A percentile compares a stretch with the other conserved stretches of the same genome.
Evolutionary conservation across 2,113 vertebrate genomes (phyloP).

Genomic region (Cololabis saira): DNA sequence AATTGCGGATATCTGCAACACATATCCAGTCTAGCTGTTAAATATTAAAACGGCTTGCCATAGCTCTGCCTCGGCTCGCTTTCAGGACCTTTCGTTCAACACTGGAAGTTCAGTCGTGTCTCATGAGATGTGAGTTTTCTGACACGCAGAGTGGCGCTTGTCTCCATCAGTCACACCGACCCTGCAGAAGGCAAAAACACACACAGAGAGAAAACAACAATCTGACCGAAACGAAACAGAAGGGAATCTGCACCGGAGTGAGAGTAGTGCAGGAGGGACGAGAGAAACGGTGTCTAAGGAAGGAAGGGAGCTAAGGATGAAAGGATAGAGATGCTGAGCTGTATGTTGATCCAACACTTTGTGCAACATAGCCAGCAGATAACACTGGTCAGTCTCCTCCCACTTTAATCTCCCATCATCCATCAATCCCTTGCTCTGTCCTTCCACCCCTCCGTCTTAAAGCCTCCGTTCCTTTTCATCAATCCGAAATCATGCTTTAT

Average conservation of each 20-base stretch:
- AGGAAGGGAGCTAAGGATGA: slow-evolving; percentile 45
- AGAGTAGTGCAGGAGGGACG: not conserved
- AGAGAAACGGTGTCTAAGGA: slow-evolving; percentile 5
- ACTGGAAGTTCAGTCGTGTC: slow-evolving; percentile 42
- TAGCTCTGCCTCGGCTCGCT: slow-evolving; percentile 16
- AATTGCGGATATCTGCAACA: no score
- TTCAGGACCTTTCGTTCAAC: slow-evolving; percentile 20
- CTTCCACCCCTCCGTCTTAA: slow-evolving; percentile 39
- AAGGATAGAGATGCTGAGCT: slow-evolving; percentile 48
- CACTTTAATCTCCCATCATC: slow-evolving; percentile 63
- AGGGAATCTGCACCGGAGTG: not conserved
- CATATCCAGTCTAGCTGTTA: no score
- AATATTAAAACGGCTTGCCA: no score
- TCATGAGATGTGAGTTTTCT: slow-evolving; percentile 55
- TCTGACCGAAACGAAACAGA: not conserved
- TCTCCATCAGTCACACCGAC: slow-evolving; percentile 53
- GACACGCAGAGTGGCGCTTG: slow-evolving; percentile 42
- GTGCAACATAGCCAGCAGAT: slow-evolving; percentile 52
- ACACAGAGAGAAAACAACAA: slow-evolving; percentile 2
- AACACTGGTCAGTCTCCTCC: slow-evolving; percentile 56
- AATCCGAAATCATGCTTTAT: slow-evolving; percentile 45
- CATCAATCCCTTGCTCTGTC: slow-evolving; percentile 50
- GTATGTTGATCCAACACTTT: slow-evolving; percentile 48
- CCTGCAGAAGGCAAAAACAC: slow-evolving; percentile 41
- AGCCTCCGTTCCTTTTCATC: slow-evolving; percentile 55